Conservation (phyloP, 1,140 invertebrate genomes). For the Magallana angulata region DNA sequence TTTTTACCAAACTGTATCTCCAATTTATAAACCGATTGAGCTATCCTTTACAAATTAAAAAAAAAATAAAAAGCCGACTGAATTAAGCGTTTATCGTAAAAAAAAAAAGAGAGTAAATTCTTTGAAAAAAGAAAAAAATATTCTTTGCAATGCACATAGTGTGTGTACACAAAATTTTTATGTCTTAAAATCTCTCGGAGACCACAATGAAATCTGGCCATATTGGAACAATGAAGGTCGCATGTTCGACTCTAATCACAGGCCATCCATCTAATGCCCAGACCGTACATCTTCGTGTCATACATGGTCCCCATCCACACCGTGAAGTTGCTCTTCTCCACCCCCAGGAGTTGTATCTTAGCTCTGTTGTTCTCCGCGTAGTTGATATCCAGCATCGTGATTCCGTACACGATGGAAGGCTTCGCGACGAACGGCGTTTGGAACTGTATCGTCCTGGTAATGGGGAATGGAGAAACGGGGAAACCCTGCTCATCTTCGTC, state of each 20-base stretch:
- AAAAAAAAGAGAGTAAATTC: no score
- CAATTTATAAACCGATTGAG: no score
- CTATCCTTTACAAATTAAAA: no score
- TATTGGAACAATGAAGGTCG: no score
- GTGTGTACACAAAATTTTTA: no score
- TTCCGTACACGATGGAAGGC: background rate
- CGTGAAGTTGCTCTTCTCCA: background rate
- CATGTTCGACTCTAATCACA: background rate
- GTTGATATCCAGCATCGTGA: background rate
- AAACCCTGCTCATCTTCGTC: background rate
- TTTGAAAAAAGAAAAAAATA: no score
- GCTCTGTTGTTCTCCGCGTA: background rate
- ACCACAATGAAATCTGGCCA: no score
- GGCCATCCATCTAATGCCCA: background rate
- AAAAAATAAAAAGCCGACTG: no score
- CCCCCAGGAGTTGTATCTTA: background rate
- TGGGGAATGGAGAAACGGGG: background rate
- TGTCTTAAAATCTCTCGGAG: no score
- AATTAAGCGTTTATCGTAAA: no score
- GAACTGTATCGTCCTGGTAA: background rate
- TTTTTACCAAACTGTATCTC: no score
- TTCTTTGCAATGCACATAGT: no score
- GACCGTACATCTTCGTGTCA: background rate
- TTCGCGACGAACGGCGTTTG: background rate
- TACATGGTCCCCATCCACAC: slow-evolving; percentile 3